Percentiles rank a stretch among this genome's conserved stretches.
Evolutionary conservation across 1,140 invertebrate species (phyloP).

Genomic region (Ptiloglossa arizonensis): DNA sequence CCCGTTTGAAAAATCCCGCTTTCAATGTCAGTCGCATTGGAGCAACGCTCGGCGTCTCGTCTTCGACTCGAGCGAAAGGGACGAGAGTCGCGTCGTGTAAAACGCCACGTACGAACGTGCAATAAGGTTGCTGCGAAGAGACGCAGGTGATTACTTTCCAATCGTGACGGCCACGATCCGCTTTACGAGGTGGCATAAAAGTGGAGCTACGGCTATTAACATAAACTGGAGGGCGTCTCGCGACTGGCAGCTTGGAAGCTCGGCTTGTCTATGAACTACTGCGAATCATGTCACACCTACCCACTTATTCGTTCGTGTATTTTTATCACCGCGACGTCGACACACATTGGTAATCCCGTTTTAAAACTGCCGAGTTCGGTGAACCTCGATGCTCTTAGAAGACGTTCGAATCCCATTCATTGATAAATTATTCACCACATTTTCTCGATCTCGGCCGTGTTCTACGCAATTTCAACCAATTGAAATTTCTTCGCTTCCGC

Average conservation of each 20-base stretch:
- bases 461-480: too few relatives aligned
- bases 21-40: neutral
- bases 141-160: constrained; percentile 9
- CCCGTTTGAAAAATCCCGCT: neutral
- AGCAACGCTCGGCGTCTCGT: neutral
- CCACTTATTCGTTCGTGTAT: constrained; percentile 16
- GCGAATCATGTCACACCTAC: constrained; percentile 43
- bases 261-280: constrained; percentile 11
- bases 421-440: neutral
- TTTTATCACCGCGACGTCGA: constrained; percentile 13
- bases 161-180: constrained; percentile 10
- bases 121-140: constrained; percentile 15
- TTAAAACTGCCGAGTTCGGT: neutral
- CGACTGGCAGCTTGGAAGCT: constrained; percentile 12
- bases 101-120: neutral
- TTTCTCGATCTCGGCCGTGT: neutral
- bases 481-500: neutral
- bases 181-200: constrained; percentile 36
- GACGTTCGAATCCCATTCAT: neutral
- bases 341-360: constrained; percentile 1
- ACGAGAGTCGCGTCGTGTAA: neutral
- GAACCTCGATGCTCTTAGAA: neutral
- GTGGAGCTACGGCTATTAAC: constrained; percentile 25
- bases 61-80: neutral
- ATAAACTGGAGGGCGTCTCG: constrained; percentile 44